Base-by-base conservation (phyloP, 1,140 invertebrate species). In the Diprion similis region DNA sequence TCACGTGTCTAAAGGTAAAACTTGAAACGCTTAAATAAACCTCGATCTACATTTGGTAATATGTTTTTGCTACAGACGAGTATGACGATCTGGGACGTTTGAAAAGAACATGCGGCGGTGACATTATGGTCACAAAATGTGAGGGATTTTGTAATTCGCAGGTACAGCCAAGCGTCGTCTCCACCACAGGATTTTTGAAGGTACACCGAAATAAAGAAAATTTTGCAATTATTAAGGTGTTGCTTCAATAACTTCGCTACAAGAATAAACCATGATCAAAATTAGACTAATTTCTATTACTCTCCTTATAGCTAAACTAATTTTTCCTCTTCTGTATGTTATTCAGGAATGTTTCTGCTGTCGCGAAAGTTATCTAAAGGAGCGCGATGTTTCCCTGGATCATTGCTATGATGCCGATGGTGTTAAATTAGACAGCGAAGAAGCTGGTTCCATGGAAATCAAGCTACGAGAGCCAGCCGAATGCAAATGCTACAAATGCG, bases 381-480 rank as follows among this genome's bases (percentile, higher is more conserved):
- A 95, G 79, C 89, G 95, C 76, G 87, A 93, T 15, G 92, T 97
- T n/a, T 92, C 92, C 0, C 84, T 97, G 64, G 93, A 91, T 18
- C 94, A 96, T 78, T 97, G 96, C 84, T 97, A 96, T 79, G 94
- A 96, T 85, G 91, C 94, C 8, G 95, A 97, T 86, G 96, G 96
- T 1, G 89, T 94, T 7, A 90, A 94, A 78, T 85, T 97, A 68
- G 90, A 92, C 47, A 85, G 85, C 68, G 87, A 88, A 73, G 87
- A 87, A 8, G 82, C 88, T 47, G 92, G 92, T 19, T 89, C 90
- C 0, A 95, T 97, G 93, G 92, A 95, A 78, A 91, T 97, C 15
- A 94, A 93, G 78, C 87, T 97, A 64, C 90, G 92, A 69, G 95
- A 97, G 86, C 96, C 96, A 0, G 92, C 92, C 18, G 95, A 97